A percentile compares a stretch with the other conserved stretches of the same genome.
phyloP scores from a whole-genome alignment of 2,888 invertebrate species.

The Agrochola lychnidis region DNA sequence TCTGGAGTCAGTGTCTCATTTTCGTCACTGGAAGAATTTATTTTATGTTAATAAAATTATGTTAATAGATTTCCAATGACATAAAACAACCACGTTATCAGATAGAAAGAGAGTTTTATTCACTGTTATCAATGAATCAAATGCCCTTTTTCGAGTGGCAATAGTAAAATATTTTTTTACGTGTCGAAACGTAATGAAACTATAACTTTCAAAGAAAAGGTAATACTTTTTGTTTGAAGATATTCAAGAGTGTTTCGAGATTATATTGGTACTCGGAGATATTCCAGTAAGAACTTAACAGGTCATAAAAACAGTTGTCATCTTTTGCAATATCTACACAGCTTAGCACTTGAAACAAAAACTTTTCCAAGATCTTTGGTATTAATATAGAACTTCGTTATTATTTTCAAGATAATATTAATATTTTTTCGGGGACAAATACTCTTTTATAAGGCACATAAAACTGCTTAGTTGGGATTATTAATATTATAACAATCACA shows the following conservation, averaged over 20 bases:
- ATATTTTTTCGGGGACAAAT: neutral
- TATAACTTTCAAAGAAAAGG: neutral
- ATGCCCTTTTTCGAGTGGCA: no score
- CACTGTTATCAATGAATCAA: no score
- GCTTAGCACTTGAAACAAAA: constrained; percentile 11
- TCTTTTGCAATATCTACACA: neutral
- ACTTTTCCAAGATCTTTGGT: neutral
- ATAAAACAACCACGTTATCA: no score
- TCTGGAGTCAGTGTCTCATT: no score
- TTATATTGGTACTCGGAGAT: neutral
- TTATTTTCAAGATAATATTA: constrained; percentile 5
- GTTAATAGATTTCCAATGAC: no score
- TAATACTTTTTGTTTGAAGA: neutral
- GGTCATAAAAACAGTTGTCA: neutral
- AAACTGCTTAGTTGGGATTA: constrained; percentile 17
- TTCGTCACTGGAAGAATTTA: no score
- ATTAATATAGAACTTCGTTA: constrained; percentile 1
- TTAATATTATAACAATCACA: neutral
- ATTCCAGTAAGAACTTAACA: neutral
- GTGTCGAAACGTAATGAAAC: neutral
- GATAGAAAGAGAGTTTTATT: no score
- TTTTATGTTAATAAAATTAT: no score
- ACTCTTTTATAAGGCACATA: constrained; percentile 6
- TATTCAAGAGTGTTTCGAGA: neutral
- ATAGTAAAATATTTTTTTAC: no score